Conservation (phyloP, 2,113 vertebrate species). For the Bubalus kerabau region DNA sequence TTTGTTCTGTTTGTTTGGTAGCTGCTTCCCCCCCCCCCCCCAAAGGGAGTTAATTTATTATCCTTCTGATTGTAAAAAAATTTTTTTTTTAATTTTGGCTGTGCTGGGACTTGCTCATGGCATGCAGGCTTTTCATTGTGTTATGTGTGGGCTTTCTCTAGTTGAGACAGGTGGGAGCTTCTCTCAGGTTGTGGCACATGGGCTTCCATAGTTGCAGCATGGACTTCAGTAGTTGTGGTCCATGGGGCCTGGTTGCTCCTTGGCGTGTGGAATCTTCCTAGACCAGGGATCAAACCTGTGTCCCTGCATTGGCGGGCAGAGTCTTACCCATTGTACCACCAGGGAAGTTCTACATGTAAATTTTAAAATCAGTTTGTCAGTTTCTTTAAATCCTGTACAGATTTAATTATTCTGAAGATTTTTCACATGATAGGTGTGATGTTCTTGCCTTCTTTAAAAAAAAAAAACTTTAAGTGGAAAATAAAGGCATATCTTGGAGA, state of each 20-base stretch:
- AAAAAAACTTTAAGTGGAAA: not conserved
- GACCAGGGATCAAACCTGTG: not conserved
- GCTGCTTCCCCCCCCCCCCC: not conserved
- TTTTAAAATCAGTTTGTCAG: not conserved
- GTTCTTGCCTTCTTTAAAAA: not conserved
- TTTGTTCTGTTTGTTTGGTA: not conserved
- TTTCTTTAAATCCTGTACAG: not conserved
- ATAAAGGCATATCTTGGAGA: not conserved
- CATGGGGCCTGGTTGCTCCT: not conserved
- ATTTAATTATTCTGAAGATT: not conserved
- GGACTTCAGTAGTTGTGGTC: not conserved
- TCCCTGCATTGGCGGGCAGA: not conserved
- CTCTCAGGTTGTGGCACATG: not conserved
- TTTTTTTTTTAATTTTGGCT: not conserved
- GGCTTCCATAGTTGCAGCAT: not conserved
- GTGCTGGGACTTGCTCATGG: not conserved
- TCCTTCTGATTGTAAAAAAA: not conserved
- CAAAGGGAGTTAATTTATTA: constrained; percentile 46
- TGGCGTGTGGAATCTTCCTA: not conserved
- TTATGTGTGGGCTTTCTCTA: not conserved
- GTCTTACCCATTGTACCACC: not conserved
- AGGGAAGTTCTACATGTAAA: not conserved
- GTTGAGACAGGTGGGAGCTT: not conserved
- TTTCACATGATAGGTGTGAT: not conserved
- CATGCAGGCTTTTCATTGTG: not conserved